Evolutionary conservation across 2,888 invertebrate species (phyloP).

Genomic region (Brenthis ino): DNA sequence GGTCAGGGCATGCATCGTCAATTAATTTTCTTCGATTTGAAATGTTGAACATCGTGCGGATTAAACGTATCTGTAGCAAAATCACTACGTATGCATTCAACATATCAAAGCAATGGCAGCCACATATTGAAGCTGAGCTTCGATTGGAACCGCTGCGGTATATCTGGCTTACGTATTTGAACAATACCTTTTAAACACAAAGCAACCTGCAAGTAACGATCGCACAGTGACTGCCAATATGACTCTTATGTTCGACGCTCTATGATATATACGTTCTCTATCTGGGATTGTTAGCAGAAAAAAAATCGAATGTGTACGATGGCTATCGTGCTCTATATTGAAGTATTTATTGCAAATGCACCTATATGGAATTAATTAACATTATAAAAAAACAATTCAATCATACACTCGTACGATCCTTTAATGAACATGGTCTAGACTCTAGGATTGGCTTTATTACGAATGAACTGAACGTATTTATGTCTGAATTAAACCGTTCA

Average conservation of each 20-base stretch:
- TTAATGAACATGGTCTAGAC: too few relatives aligned
- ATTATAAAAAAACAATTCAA: neutral
- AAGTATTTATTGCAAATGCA: neutral
- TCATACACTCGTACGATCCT: neutral
- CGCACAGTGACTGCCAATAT: conserved; percentile 17
- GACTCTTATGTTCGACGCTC: conserved; percentile 16
- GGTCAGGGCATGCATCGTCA: neutral
- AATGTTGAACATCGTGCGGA: conserved; percentile 18
- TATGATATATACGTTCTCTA: conserved; percentile 10
- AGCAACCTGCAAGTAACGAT: conserved; percentile 29
- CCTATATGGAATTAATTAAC: conserved; percentile 2
- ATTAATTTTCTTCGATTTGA: conserved; percentile 19
- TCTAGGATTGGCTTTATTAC: too few relatives aligned
- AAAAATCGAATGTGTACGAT: conserved; percentile 7
- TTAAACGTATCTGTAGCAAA: conserved; percentile 24
- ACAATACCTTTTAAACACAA: conserved; percentile 32
- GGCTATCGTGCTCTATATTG: conserved; percentile 4
- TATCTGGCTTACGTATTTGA: conserved; percentile 31
- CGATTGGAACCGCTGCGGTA: conserved; percentile 30
- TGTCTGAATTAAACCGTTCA: too few relatives aligned
- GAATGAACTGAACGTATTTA: too few relatives aligned
- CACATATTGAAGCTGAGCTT: conserved; percentile 31
- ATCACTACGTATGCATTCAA: conserved; percentile 28
- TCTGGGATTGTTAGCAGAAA: conserved; percentile 6
- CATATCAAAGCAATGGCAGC: conserved; percentile 26